These are phyloP conservation scores for Ferdinandea cuprea DNA, from an alignment of 2,888 invertebrate genomes.

Conservation along the genomic window DNA sequence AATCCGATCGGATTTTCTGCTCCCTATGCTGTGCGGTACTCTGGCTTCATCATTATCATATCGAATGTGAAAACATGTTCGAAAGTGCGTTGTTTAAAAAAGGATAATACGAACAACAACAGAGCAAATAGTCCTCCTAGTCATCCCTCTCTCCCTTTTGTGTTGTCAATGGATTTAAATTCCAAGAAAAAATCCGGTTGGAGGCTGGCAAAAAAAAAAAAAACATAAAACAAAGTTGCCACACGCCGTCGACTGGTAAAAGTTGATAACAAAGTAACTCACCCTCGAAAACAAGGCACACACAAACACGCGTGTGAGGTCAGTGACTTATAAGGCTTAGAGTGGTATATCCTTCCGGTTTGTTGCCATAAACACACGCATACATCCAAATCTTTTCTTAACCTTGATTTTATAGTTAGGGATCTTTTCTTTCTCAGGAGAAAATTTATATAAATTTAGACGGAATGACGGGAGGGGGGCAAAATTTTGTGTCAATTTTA, in stretches of 20 bases:
- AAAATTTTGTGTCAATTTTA: constrained; percentile 47
- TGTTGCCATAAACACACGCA: constrained; percentile 2
- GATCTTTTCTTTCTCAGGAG: not conserved
- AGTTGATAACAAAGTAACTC: constrained; percentile 45
- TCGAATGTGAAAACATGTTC: constrained; percentile 63
- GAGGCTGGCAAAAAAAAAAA: constrained; percentile 22
- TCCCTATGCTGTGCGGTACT: constrained; percentile 27
- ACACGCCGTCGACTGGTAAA: constrained; percentile 56
- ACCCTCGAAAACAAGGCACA: constrained; percentile 22
- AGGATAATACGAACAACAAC: constrained; percentile 49
- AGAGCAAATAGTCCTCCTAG: constrained; percentile 34
- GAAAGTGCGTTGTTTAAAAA: constrained; percentile 52
- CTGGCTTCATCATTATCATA: constrained; percentile 66
- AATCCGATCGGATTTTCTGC: constrained; percentile 60
- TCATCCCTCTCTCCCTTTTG: constrained; percentile 21
- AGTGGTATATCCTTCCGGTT: constrained; percentile 62
- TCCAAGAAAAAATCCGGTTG: constrained; percentile 46
- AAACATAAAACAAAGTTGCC: constrained; percentile 31
- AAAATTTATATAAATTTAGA: constrained; percentile 5
- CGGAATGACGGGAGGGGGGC: constrained; percentile 25
- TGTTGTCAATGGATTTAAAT: constrained; percentile 65
- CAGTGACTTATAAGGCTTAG: constrained; percentile 53
- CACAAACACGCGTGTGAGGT: constrained; percentile 59
- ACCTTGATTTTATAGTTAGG: constrained; percentile 64
- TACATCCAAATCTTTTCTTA: constrained; percentile 37